These are phyloP conservation scores for Chaetops frenatus DNA, from an alignment of 2,113 vertebrate species.

Conservation along the genomic window DNA sequence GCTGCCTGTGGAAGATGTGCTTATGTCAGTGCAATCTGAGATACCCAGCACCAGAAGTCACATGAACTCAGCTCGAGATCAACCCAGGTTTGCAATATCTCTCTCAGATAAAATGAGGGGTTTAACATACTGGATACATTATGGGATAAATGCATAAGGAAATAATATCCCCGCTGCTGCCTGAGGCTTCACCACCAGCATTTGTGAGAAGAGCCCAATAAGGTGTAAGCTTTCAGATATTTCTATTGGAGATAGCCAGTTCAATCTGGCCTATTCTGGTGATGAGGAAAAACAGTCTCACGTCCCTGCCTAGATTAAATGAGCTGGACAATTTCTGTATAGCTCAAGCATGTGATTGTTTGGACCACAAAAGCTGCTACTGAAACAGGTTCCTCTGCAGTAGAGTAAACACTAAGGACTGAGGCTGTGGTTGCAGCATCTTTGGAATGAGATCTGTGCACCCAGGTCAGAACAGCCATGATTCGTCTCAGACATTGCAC, in stretches of 20 bases:
- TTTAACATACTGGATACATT: no score
- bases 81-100: no score
- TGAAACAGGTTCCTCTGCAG: background rate
- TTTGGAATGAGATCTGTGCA: background rate
- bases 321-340: background rate
- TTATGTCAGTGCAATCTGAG: background rate
- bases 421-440: background rate
- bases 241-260: background rate
- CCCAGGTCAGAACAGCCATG: background rate
- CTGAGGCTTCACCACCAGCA: no score
- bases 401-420: background rate
- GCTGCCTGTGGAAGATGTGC: background rate
- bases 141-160: no score
- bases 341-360: background rate
- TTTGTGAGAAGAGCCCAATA: background rate
- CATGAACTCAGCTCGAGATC: no score
- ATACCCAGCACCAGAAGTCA: background rate
- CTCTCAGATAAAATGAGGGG: no score
- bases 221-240: background rate
- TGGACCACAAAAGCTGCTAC: background rate
- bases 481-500: fast-evolving
- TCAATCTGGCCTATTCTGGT: background rate
- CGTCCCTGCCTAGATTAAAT: background rate
- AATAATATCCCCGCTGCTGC: no score
- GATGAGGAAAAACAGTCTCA: background rate